Evolutionary conservation across 1,140 invertebrate genomes (phyloP), one percentile per base, ranked within the genome.

Genomic region (Linepithema humile): DNA sequence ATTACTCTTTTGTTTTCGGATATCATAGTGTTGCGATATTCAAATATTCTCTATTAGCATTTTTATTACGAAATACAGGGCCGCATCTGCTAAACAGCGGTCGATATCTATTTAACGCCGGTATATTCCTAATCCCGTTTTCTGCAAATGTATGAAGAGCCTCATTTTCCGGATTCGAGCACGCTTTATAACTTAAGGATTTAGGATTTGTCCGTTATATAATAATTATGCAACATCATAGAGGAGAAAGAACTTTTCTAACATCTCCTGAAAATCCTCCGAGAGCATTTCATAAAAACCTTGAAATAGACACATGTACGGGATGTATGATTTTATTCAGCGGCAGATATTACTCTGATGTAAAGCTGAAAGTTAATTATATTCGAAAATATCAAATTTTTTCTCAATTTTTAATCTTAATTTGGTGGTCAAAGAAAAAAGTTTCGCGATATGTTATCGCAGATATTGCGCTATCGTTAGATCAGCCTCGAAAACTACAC

Each of bases 171-270:
- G 48, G 6, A 12, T 5, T 78, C 45, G 45, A 78, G 17, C 40
- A 40, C 17, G n/a, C 6, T 35, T 80, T n/a, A 35, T 70, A 57
- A 70, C 38, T 70, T 69, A 20, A 43, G n/a, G 48, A 80, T 80
- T 78, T 69, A 69, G 48, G 23, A 20, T 55, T 12, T 70, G 57
- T 80, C 55, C 70, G 75, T 78, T 32, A 32, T 43, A 78, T 48
- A 80, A n/a, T 40, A 64, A 69, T 80, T 80, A 80, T 64, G 35
- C 35, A 26, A 40, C 38, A 55, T 45, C 35, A 55, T n/a, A n/a
- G n/a, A n/a, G n/a, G n/a, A n/a, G 55, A 55, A 17, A 15, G 70
- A 69, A 40, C 17, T 70, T 57, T n/a, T 35, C 7, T 20, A 69
- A 40, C 35, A 32, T 80, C 40, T 43, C 7, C 26, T 7, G 23